Evolutionary conservation across 64 coral and sea anemone species (phyloP), one percentile per base, ranked within the genome.

Genomic region (Platygyra sinensis): DNA sequence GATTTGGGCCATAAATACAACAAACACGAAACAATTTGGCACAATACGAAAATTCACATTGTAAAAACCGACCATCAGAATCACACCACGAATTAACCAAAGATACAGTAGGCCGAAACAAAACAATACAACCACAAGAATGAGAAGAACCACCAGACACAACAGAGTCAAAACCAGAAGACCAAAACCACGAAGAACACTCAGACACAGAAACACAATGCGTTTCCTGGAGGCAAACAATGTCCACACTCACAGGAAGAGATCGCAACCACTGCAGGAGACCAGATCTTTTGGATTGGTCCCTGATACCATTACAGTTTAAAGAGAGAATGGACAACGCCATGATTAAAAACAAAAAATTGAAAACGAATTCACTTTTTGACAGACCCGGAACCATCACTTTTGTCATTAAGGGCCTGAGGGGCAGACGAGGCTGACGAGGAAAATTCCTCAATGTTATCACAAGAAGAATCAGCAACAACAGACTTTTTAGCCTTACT

Each of bases 201-300:
- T 27, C n/a, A 67, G 64, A 0, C 1, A 19, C n/a, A 27, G 64
- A 67, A 17, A 67, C 8, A 78, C 67, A n/a, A 14, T 90, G 93
- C 2, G 82, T 72, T 50, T 94, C 87, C 32, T 90, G 89, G 6
- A 91, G 62, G 32, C 93, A 91, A 18, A 91, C 27, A 19, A 89
- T 5, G 57, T 89, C 78, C 1, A 29, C 8, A 29, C 49, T 9
- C 30, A 24, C 10, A 15, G 86, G 39, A 0, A 62, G 38, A 49
- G 86, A 62, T 4, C 57, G 52, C 16, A 74, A 60, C 52, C 75
- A 77, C 75, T 50, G 72, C 7, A 75, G 6, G 86, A 64, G 30
- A 38, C 61, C 86, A 10, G 0, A 24, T 1, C 24, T 38, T 5
- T 49, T 27, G 1, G 9, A 11, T 0, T 50, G 20, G 24, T 86